Conservation (phyloP, 2,113 vertebrate genomes). For the Notarius lentiginosus region DNA sequence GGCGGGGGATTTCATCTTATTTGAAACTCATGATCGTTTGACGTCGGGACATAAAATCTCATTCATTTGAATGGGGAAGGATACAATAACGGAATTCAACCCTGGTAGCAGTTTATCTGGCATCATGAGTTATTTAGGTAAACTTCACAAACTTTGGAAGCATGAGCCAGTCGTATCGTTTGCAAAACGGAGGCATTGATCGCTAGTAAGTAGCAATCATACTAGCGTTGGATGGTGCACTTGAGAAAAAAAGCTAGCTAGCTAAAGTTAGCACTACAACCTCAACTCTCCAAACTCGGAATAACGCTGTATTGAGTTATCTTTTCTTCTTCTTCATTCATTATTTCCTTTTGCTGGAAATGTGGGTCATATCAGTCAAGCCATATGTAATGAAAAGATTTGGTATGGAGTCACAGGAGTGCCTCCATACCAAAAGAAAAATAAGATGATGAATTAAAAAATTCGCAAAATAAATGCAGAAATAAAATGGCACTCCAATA, state of each 20-base stretch:
- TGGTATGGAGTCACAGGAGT: too few species aligned
- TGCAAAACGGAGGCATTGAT: not conserved
- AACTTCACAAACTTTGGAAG: not conserved
- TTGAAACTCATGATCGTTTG: not conserved
- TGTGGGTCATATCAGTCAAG: not conserved
- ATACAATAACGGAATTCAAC: not conserved
- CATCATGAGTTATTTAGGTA: not conserved
- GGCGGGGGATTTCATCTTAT: too few species aligned
- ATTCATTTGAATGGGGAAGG: not conserved
- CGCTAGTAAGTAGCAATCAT: not conserved
- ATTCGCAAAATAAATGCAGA: too few species aligned
- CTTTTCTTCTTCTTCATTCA: not conserved
- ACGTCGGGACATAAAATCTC: not conserved
- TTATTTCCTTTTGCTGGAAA: not conserved
- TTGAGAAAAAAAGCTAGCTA: not conserved
- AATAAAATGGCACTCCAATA: too few species aligned
- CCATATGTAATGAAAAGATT: conserved; percentile 1
- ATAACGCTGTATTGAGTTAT: not conserved
- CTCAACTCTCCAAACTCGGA: not conserved
- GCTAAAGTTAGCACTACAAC: not conserved
- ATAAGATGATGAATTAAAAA: too few species aligned
- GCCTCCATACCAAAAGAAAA: too few species aligned
- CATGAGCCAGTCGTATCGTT: not conserved
- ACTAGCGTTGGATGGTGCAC: not conserved
- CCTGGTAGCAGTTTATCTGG: not conserved